A percentile compares a stretch with the other conserved stretches of the same genome.
Conservation (phyloP, 2,888 invertebrate genomes). For the Aplocera efformata region DNA sequence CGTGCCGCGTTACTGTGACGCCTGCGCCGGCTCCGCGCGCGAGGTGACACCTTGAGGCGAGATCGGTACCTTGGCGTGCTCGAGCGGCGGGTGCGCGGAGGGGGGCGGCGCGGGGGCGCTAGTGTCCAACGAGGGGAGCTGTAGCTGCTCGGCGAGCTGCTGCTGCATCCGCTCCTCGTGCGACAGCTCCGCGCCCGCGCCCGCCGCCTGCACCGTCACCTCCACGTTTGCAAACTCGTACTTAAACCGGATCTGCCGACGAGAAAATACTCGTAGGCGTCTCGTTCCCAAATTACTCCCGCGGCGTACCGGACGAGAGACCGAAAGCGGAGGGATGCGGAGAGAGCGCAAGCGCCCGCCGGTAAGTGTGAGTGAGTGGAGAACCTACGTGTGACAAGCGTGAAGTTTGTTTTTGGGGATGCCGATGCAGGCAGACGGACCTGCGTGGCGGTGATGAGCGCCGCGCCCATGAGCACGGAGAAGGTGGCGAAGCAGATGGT, state of each 20-base stretch:
- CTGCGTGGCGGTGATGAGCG: slow-evolving; percentile 94
- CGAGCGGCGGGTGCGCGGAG: slow-evolving; percentile 44
- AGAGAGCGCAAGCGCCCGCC: too few species aligned
- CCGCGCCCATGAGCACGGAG: slow-evolving; percentile 97
- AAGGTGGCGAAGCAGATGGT: slow-evolving; percentile 99
- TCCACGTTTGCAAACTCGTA: slow-evolving; percentile 74
- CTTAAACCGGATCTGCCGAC: slow-evolving; percentile 83
- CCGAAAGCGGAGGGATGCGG: too few species aligned
- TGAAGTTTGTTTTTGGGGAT: too few species aligned
- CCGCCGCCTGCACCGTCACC: slow-evolving; percentile 76
- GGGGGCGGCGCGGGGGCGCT: slow-evolving; percentile 79
- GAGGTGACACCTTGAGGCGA: too few species aligned
- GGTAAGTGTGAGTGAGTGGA: too few species aligned
- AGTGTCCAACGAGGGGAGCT: slow-evolving; percentile 88
- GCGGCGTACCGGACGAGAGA: too few species aligned
- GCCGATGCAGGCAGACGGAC: too few species aligned
- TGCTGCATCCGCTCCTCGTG: slow-evolving; percentile 90
- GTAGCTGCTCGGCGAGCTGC: slow-evolving; percentile 90
- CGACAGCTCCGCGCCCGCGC: slow-evolving; percentile 81
- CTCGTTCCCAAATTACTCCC: too few species aligned
- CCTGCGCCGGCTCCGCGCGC: not conserved
- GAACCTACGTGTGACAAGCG: too few species aligned
- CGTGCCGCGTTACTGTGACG: not conserved
- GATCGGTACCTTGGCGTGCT: slow-evolving; percentile 42
- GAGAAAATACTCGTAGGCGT: too few species aligned